Evolutionary conservation across 2,113 vertebrate genomes (phyloP).

Genomic region (Holacanthus passer): DNA sequence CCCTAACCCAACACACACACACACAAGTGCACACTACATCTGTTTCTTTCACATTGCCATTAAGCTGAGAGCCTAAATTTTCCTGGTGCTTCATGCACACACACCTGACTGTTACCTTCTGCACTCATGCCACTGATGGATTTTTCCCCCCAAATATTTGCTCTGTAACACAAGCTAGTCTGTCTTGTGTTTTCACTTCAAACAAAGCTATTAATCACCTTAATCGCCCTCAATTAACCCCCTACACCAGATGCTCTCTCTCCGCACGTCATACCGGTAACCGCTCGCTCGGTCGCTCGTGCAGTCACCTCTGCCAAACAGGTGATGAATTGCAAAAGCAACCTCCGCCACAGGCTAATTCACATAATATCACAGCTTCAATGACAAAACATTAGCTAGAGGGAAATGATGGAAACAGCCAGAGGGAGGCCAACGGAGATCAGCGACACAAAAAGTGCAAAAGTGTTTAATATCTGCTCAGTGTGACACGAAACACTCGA

Average conservation of each 20-base stretch:
- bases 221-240: constrained; percentile 89
- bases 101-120: constrained; percentile 61
- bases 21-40: constrained; percentile 37
- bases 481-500: neutral
- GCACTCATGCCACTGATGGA: constrained; percentile 76
- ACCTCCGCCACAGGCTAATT: constrained; percentile 72
- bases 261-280: constrained; percentile 80
- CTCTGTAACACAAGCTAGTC: constrained; percentile 87
- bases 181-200: constrained; percentile 91
- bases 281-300: constrained; percentile 62
- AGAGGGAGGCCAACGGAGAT: constrained; percentile 41
- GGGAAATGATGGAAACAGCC: constrained; percentile 62
- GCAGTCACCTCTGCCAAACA: constrained; percentile 76
- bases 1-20: constrained; percentile 34
- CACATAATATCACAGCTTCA: constrained; percentile 72
- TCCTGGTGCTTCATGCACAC: constrained; percentile 17
- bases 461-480: constrained; percentile 7
- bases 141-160: constrained; percentile 87
- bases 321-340: constrained; percentile 79
- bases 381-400: constrained; percentile 78
- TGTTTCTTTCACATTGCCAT: constrained; percentile 37
- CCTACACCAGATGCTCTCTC: constrained; percentile 81
- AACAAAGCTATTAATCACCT: constrained; percentile 92
- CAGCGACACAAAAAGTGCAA: neutral
- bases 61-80: constrained; percentile 62